Base-by-base conservation (phyloP, 1,140 invertebrate species). In the Drosophila pruinosa region DNA sequence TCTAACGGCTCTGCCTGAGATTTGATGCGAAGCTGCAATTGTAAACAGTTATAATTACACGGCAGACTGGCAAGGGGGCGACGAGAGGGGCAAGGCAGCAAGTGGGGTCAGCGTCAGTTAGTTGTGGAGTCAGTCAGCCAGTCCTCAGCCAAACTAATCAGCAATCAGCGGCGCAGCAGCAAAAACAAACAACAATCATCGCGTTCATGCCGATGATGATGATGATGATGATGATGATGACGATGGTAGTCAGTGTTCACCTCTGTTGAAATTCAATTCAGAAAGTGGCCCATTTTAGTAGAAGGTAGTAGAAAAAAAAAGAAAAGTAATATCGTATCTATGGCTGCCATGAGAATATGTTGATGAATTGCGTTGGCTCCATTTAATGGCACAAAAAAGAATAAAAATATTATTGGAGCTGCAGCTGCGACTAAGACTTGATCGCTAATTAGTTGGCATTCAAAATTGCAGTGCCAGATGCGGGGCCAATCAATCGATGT, bases 81-180 rank as follows among this genome's bases (percentile, higher is more conserved):
- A 1, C 1, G 26, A 6, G 2, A 4, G 28, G 5, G 2, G 2
- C 3, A 31, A n/a, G 17, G 14, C 56, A 36, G 14, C 15, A 36
- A 12, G 24, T n/a, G 45, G 24, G 6, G 17, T 41, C 45, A 43
- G 50, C 0, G 34, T 0, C 31, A 64, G 62, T 17, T 45, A 56
- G 41, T 43, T 28, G 24, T 54, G 38, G 39, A 22, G 15, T 28
- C 21, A 34, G 54, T 21, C 54, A 15, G 22, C 52, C 72, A 69
- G 72, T 69, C 62, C 73, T 43, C 61, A 70, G 77, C 78, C 82
- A 78, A 82, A 78, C 64, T 82, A 74, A 82, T 82, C 78, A 72
- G 48, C 56, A 67, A 72, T 61, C 70, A 68, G 56, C 39, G 21
- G 36, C 19, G 8, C 2, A 31, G 15, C 36, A 59, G 36, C 41